These are phyloP conservation scores for Spizella passerina DNA, from an alignment of 2,797 vertebrate species.

Conservation along the genomic window DNA sequence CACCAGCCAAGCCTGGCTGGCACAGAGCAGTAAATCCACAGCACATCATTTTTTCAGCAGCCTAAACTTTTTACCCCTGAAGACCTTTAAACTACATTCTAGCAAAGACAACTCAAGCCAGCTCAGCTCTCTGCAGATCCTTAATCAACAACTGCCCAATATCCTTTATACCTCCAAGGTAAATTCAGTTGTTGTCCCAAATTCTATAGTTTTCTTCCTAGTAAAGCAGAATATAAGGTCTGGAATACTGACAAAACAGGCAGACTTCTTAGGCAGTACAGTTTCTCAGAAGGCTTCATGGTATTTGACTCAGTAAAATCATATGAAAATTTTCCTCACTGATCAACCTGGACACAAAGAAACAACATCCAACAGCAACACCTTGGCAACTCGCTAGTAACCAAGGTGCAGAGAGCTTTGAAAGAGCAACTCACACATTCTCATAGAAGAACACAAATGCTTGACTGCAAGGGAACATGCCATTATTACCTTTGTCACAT, in stretches of 20 bases:
- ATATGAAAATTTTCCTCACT: neutral
- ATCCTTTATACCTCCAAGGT: neutral
- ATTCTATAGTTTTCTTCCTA: neutral
- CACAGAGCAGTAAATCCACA: neutral
- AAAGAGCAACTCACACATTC: accelerated
- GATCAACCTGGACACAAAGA: neutral
- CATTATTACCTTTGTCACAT: conserved; percentile 92
- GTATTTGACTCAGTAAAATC: neutral
- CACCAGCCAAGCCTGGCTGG: neutral
- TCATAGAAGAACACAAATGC: neutral
- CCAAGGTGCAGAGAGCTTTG: neutral
- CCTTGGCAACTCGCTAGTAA: neutral
- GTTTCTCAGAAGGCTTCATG: neutral
- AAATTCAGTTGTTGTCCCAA: neutral
- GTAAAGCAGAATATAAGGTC: neutral
- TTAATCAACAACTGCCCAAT: neutral
- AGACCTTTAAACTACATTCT: neutral
- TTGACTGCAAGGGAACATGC: neutral
- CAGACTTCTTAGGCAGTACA: neutral
- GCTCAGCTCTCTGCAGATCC: neutral
- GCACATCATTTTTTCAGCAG: neutral
- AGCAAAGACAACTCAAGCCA: neutral
- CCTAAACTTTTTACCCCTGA: neutral
- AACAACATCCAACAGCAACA: neutral
- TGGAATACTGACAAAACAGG: neutral